Base-by-base conservation (phyloP, 1,140 invertebrate species). In the Zaprionus ghesquierei region DNA sequence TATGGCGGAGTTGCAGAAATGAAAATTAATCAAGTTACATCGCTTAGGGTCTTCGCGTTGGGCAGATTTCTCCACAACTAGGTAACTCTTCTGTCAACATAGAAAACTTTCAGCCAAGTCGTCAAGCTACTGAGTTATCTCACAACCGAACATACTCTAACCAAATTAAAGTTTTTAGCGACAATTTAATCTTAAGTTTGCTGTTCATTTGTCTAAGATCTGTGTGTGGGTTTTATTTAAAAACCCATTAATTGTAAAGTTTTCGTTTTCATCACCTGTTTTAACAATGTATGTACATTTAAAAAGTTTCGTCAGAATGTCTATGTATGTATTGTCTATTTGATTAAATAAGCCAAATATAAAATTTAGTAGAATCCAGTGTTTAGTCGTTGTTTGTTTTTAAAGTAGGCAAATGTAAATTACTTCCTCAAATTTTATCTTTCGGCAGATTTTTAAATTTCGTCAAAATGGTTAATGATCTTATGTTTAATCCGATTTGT, bases 1-100 rank as follows among this genome's bases (percentile, higher is more conserved):
- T 71, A 92, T 92, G 90, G 77, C 89, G 13, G 89, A 92, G 38
- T 31, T 92, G 31, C 90, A 90, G 25, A 92, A 92, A 70, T 91
- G 71, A 81, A 72, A 41, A 41, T 41, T 15, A 8, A 41, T 15
- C 35, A 41, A 41, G n/a, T 41, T 41, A 15, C 35, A 41, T 15
- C 15, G n/a, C 35, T n/a, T 41, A 15, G n/a, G 35, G 31, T 33
- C 10, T 41, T 15, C n/a, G n/a, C 35, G 35, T 8, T 15, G 35
- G 35, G 15, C 35, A 41, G 35, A 41, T 41, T 15, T n/a, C 35
- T 41, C 35, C 6, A 41, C 15, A 15, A n/a, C n/a, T 9, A 41
- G 35, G 35, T 41, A 41, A 41, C n/a, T 41, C 15, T 41, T 18
- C n/a, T 41, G 35, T 41, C 27, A 5, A 29, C 27, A 29, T 8